These are phyloP conservation scores for Panulirus ornatus DNA, from an alignment of 1,140 invertebrate genomes.

Conservation along the genomic window DNA sequence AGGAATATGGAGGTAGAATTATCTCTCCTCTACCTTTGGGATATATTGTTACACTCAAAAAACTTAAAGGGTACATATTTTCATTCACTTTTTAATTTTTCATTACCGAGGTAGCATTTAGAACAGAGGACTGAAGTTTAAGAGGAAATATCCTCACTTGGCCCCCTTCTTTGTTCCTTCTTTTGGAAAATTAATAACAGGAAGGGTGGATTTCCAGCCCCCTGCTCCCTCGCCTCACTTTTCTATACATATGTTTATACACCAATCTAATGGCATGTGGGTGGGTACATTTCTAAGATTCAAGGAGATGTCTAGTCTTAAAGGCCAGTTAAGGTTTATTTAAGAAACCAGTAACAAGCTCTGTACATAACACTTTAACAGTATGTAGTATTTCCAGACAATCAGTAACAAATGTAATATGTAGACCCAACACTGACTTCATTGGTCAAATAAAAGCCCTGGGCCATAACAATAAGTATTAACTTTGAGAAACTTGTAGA, in stretches of 20 bases:
- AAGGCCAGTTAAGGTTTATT: background rate
- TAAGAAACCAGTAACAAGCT: background rate
- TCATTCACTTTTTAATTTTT: background rate
- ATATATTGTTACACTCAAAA: background rate
- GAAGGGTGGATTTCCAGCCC: no score
- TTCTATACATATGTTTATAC: background rate
- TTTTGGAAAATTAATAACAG: no score
- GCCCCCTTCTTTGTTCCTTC: no score
- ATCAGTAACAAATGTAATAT: background rate
- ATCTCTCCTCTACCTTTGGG: no score
- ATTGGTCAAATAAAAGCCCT: background rate
- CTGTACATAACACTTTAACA: conserved; percentile 1
- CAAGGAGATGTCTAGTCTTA: background rate
- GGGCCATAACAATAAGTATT: background rate
- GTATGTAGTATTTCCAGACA: background rate
- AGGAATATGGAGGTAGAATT: no score
- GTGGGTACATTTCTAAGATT: background rate
- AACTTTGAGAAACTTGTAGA: background rate
- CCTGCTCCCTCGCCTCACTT: no score
- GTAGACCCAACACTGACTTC: background rate
- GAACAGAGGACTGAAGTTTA: no score
- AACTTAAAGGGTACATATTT: background rate
- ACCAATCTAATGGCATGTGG: background rate
- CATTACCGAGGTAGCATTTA: no score
- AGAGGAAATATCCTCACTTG: no score